Evolutionary conservation across 2,113 vertebrate genomes (phyloP), one percentile per base, ranked within the genome.

Genomic region (Plecturocebus donacophilus): DNA sequence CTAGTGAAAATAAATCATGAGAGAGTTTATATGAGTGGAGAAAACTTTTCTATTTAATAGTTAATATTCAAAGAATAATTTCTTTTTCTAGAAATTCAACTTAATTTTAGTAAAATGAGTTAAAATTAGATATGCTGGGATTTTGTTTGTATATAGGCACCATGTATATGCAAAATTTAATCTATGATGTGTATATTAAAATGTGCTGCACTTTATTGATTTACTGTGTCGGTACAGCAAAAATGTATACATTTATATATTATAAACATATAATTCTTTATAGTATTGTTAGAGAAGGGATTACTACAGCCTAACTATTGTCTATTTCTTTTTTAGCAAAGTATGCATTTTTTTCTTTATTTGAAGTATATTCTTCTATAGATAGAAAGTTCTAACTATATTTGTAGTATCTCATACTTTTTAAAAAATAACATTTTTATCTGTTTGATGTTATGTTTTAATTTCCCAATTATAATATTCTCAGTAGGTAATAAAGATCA

Each of bases 351-450:
- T 95, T 80, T 38, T 76, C 93, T 84, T 88, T 61, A n/a, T 38
- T 80, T 82, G 19, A 40, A 49, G 8, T 30, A 52, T 84, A 82
- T 80, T 88, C 49, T 25, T 97, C 90, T 97, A 47, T 47, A 14
- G 19, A 87, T 79, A 94, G 61, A 71, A 84, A 58, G 38, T 19
- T 38, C n/a, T 97, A 94, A 79, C 87, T 49, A 35, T 1, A n/a
- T 97, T 97, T 98, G 7, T 92, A 91, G 87, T 56, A 42, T 49
- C 61, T 90, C 76, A 38, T 87, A 42, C 91, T 97, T 94, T 86
- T 92, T 95, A 96, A 98, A 97, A 35, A 47, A 47, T 95, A 92
- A 38, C 2, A 9, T 97, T 93, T 91, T 97, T 95, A 21, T 38
- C 0, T 0, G 1, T 96, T 95, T 61, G 82, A 42, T 94, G 54